Evolutionary conservation across 1,140 invertebrate genomes (phyloP), one percentile per base, ranked within the genome.

Genomic region (Mylabris phalerata): DNA sequence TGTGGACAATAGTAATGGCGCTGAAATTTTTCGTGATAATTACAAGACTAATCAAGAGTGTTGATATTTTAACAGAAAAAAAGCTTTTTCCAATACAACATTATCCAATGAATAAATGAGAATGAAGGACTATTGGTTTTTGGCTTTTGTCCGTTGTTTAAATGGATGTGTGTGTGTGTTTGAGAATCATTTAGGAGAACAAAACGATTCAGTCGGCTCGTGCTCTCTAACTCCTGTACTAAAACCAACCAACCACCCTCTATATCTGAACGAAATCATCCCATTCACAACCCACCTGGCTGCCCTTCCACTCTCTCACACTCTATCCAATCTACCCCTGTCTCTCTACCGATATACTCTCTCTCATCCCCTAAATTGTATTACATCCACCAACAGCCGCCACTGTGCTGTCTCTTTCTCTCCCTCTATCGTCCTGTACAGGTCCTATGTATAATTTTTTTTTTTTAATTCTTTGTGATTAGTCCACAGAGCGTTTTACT

Each of bases 61-160:
- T 19, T 5, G 32, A 7, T 32, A 32, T 32, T 32, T 32, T 32
- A 32, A 32, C 64, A 69, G 69, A 71, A 67, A 67, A 70, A 70
- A 71, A 67, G 66, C 63, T 70, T 67, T 71, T 71, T 71, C 68
- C 67, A 68, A 70, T 70, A 67, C 65, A 65, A 62, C 61, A 62
- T 62, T 59, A 66, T 62, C 61, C 66, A 64, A 61, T 66, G 69
- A 72, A 72, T 72, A 72, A 72, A 72, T 72, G 70, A 71, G 71
- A 72, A 72, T 67, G 68, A 72, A 72, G 70, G 69, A 69, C 68
- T 70, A 72, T 71, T 72, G 70, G 70, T 72, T 72, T 72, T 72
- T 72, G 67, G 68, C 70, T 72, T 71, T 72, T 72, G 70, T 72
- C 67, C 65, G 66, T 63, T 66, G 65, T 69, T 67, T 63, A 65